Base-by-base conservation (phyloP, 2,797 vertebrate species). In the Anniella stebbinsi region DNA sequence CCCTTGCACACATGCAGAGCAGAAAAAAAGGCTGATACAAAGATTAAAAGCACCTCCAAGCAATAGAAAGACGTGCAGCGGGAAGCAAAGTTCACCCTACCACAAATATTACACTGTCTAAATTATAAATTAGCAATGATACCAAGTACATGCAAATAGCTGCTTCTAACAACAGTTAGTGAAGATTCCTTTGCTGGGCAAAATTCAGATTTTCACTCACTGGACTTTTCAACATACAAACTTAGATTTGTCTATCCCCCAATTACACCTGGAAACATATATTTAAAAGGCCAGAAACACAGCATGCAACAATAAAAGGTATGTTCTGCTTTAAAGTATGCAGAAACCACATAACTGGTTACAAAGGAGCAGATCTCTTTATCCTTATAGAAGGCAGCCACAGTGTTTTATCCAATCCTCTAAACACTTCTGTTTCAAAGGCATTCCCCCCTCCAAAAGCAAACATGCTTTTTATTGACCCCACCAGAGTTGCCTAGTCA, bases 1-100 rank as follows among this genome's bases (percentile, higher is more conserved):
- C 87, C 92, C 87, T 45, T 67, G 73, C 0, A 87, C 0, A 0
- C 90, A 87, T 33, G n/a, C 84, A 91, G 5, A n/a, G 60, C 60
- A 21, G 88, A 88, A 38, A 41, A 82, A 88, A 92, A 93, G 89
- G 89, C 94, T 60, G 93, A 95, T 54, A 87, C 88, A 93, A 86
- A 93, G 93, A 87, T 67, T 48, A 4, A 75, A 84, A 90, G 84
- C 77, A 60, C 86, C 87, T 80, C 0, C 88, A 33, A 84, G 10
- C 9, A 1, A 45, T 18, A 75, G 4, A 4, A 88, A 73, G 90
- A 38, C 82, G 88, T 73, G 90, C 87, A 88, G 80, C 2, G 2
- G 63, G 36, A 91, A 80, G 80, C 78, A 25, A 57, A 38, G 72
- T n/a, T 87, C 76, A 60, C n/a, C 75, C 10, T 0, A 80, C 48